Percentiles rank a stretch among this genome's conserved stretches.
phyloP scores from a whole-genome alignment of 2,888 invertebrate genomes.

The Nomada fucata region DNA sequence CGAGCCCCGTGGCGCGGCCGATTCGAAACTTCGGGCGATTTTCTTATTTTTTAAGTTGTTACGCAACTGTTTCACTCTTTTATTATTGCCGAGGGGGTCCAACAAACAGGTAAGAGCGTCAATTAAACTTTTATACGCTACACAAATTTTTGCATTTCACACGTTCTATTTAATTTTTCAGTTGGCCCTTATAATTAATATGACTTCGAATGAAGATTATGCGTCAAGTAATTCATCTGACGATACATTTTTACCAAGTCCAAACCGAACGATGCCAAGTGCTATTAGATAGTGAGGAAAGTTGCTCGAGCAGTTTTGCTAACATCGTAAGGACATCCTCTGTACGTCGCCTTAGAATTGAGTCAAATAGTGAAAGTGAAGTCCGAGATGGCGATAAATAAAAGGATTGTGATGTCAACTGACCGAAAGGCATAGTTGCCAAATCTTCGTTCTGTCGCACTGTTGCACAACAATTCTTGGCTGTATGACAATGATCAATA shows the following conservation, averaged over 20 bases:
- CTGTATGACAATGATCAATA: too few relatives aligned
- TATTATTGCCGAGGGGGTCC: neutral
- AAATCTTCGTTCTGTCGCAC: too few relatives aligned
- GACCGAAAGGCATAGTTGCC: neutral
- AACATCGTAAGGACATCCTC: conserved; percentile 43
- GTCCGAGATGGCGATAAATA: conserved; percentile 30
- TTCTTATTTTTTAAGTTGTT: too few relatives aligned
- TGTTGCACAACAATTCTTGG: too few relatives aligned
- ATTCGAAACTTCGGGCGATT: too few relatives aligned
- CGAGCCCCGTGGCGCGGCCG: too few relatives aligned
- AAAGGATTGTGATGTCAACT: conserved; percentile 1
- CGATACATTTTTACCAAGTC: conserved; percentile 26
- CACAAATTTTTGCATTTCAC: conserved; percentile 25
- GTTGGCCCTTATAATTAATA: conserved; percentile 13
- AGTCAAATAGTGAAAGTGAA: conserved; percentile 50
- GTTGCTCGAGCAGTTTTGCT: neutral
- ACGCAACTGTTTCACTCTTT: too few relatives aligned
- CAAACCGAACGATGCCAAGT: too few relatives aligned
- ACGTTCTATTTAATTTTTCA: conserved; percentile 12
- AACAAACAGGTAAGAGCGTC: conserved; percentile 17
- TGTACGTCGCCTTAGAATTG: conserved; percentile 50
- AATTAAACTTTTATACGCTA: conserved; percentile 10
- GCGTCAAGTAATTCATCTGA: conserved; percentile 25
- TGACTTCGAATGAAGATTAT: conserved; percentile 24
- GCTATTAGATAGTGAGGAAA: too few relatives aligned